Evolutionary conservation across 2,113 vertebrate genomes (phyloP).

Genomic region (Corythoichthys intestinalis): DNA sequence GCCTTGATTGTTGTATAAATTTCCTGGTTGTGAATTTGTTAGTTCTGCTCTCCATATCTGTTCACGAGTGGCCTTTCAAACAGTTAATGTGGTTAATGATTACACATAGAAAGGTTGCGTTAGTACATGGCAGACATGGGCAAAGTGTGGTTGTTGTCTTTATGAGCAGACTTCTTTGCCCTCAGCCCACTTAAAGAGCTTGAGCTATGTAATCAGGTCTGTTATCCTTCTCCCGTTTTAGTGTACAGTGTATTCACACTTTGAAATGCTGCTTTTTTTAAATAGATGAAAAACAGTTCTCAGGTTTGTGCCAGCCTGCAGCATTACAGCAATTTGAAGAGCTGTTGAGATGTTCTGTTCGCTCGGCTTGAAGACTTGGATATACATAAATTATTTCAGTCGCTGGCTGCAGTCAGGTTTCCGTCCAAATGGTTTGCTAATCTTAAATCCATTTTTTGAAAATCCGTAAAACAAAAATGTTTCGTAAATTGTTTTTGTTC

Average conservation of each 20-base stretch:
- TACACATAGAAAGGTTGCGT: conserved; percentile 38
- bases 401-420: background rate
- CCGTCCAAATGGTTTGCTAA: background rate
- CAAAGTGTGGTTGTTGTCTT: conserved; percentile 39
- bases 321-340: conserved; percentile 14
- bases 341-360: conserved; percentile 18
- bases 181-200: conserved; percentile 27
- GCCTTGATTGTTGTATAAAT: conserved; percentile 3
- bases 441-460: background rate
- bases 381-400: conserved; percentile 21
- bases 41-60: conserved; percentile 50
- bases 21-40: conserved; percentile 22
- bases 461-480: background rate
- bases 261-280: conserved; percentile 25
- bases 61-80: conserved; percentile 24
- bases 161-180: conserved; percentile 37
- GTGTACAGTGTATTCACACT: conserved; percentile 20
- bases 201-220: conserved; percentile 27
- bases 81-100: conserved; percentile 57
- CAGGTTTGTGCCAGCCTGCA: conserved; percentile 13
- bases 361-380: conserved; percentile 18
- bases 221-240: conserved; percentile 29
- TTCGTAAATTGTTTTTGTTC: background rate
- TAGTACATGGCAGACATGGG: conserved; percentile 34
- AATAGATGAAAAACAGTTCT: conserved; percentile 21